Conservation (phyloP, 1,140 invertebrate genomes). For the Calosoma granatense region DNA sequence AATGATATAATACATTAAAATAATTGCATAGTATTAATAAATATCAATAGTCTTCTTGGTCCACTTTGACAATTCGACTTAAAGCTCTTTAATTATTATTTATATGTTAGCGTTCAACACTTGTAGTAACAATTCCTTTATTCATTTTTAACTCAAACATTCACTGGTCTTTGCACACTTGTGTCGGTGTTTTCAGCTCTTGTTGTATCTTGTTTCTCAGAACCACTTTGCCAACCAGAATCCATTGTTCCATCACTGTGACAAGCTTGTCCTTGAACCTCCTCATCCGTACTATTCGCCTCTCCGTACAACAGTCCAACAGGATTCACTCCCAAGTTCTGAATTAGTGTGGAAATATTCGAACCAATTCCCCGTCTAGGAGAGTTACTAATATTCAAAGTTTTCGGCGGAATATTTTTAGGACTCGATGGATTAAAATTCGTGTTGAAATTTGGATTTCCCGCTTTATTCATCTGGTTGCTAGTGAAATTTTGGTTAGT, state of each 20-base stretch:
- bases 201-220: conserved; percentile 26
- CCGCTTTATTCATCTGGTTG: too few relatives aligned
- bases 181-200: conserved; percentile 14
- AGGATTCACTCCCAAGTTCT: conserved; percentile 32
- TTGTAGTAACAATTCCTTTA: too few relatives aligned
- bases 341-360: conserved; percentile 33
- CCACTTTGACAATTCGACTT: background rate
- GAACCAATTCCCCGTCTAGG: conserved; percentile 27
- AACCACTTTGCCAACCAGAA: conserved; percentile 35
- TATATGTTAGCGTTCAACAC: background rate
- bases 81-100: conserved; percentile 1
- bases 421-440: conserved; percentile 18
- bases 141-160: too few relatives aligned
- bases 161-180: conserved; percentile 17
- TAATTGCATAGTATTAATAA: conserved; percentile 2
- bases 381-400: conserved; percentile 23
- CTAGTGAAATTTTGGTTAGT: background rate
- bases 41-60: background rate
- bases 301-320: conserved; percentile 31
- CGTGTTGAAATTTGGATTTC: conserved; percentile 11
- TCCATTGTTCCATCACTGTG: conserved; percentile 34
- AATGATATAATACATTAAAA: background rate
- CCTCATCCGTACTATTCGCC: conserved; percentile 25
- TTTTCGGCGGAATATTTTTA: conserved; percentile 26
- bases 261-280: conserved; percentile 25